A percentile compares a stretch with the other conserved stretches of the same genome.
Evolutionary conservation across 1,140 invertebrate genomes (phyloP).

Genomic region (Venustaconcha ellipsiformis): DNA sequence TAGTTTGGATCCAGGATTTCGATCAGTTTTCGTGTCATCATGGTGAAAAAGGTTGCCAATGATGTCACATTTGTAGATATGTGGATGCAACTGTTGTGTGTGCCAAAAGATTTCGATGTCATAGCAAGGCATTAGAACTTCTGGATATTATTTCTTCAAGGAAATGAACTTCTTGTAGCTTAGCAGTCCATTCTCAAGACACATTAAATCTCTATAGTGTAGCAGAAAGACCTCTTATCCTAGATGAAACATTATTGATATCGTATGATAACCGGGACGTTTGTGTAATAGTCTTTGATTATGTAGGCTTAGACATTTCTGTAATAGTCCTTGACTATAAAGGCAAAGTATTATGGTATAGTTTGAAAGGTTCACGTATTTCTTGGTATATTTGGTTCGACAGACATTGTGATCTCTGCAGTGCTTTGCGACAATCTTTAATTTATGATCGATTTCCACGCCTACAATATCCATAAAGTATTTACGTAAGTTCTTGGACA

Average conservation of each 20-base stretch:
- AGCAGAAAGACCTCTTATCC: conserved; percentile 70
- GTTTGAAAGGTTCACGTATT: conserved; percentile 46
- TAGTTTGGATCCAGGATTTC: conserved; percentile 65
- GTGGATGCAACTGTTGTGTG: conserved; percentile 70
- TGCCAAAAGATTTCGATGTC: conserved; percentile 72
- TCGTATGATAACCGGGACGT: conserved; percentile 60
- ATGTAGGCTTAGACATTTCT: conserved; percentile 20
- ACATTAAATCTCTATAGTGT: conserved; percentile 68
- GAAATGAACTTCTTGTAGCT: conserved; percentile 71
- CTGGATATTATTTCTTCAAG: conserved; percentile 66
- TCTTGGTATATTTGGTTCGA: conserved; percentile 49
- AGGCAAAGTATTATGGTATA: conserved; percentile 26
- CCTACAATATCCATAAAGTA: conserved; percentile 67
- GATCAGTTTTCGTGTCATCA: conserved; percentile 2
- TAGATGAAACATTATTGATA: conserved; percentile 62
- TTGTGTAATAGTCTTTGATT: conserved; percentile 58
- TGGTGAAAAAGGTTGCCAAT: conserved; percentile 52
- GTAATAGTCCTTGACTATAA: background rate
- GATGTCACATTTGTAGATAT: conserved; percentile 68
- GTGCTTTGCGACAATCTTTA: conserved; percentile 28
- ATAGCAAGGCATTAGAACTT: conserved; percentile 71
- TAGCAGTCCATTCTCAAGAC: conserved; percentile 64
- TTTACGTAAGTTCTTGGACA: conserved; percentile 65
- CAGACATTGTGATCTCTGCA: conserved; percentile 38
- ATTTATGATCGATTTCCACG: conserved; percentile 65